A percentile compares a stretch with the other conserved stretches of the same genome.
Conservation (phyloP, 2,888 invertebrate species). For the Nebria brevicollis region DNA sequence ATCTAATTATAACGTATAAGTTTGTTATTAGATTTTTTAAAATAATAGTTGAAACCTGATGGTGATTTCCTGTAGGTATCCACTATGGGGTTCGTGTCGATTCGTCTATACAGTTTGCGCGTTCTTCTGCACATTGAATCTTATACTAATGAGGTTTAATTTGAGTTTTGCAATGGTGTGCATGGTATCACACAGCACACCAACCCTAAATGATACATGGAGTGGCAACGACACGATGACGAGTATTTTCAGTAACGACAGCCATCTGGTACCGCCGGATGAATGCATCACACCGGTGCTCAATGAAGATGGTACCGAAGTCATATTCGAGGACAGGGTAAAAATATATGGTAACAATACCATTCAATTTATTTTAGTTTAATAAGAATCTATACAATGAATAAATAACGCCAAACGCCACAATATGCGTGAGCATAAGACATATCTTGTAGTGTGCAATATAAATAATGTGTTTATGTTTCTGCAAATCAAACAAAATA, state of each 20-base stretch:
- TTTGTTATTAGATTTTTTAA: no score
- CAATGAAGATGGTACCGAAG: neutral
- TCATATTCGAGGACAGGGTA: constrained; percentile 21
- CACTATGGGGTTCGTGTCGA: constrained; percentile 59
- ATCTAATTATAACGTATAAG: no score
- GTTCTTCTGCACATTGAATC: constrained; percentile 57
- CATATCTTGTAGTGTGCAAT: neutral
- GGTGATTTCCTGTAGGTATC: constrained; percentile 10
- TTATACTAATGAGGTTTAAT: constrained; percentile 64
- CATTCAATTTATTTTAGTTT: neutral
- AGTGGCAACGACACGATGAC: constrained; percentile 3
- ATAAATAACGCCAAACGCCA: no score
- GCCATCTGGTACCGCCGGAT: constrained; percentile 15
- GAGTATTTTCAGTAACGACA: neutral
- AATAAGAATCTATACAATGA: neutral
- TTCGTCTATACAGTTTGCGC: constrained; percentile 60
- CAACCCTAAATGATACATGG: constrained; percentile 13
- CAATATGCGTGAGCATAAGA: neutral
- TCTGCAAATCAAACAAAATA: neutral
- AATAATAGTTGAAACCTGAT: no score
- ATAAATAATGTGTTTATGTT: neutral
- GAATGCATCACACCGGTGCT: constrained; percentile 24
- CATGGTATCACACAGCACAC: constrained; percentile 60
- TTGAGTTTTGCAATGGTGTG: constrained; percentile 67
- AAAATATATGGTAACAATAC: constrained; percentile 26